Base-by-base conservation (phyloP, 2,113 vertebrate genomes). In the Vireo altiloquus region DNA sequence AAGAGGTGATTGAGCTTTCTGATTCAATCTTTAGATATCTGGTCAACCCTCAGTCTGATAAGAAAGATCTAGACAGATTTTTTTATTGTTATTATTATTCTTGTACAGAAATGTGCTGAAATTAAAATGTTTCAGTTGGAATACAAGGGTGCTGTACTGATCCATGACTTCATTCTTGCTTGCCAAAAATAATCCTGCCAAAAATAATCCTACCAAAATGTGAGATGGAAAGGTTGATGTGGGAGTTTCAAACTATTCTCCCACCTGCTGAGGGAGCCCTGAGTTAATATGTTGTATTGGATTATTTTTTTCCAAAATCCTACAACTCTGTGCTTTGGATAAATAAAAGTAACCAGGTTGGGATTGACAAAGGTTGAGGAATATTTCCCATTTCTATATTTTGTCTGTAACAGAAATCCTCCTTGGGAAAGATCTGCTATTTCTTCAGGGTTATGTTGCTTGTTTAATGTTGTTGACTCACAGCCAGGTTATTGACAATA, bases 141-240 rank as follows among this genome's bases (percentile, higher is more conserved):
- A 20, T 33, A 24, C 9, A 28, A 59, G 17, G 27, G 2, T 66
- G 28, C 24, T 59, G 16, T 59, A 9, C n/a, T 68, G 76, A 66
- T 70, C 71, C 28, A 10, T n/a, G 10, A 23, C 8, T 83, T 81
- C 28, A 31, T 78, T 83, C 13, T 85, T 25, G 24, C 31, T 50
- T 74, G 49, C 6, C n/a, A 18, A 64, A 66, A 78, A 74, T 44
- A 13, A 24, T 60, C 7, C 46, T 42, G 4, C 5, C 0, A 5
- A 82, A 76, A 33, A 74, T 44, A 13, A 24, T 60, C 7, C 46
- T 42, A 5, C 5, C 0, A 5, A 82, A 76, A 33, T 35, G n/a
- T n/a, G 37, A 53, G n/a, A 25, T 0, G 0, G 7, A 15, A 66
- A 82, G 14, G 16, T 16, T 60, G 10, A 39, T 20, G 6, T 8